Evolutionary conservation across 2,797 vertebrate genomes (phyloP), one percentile per base, ranked within the genome.

Genomic region (Sarcoramphus papa): DNA sequence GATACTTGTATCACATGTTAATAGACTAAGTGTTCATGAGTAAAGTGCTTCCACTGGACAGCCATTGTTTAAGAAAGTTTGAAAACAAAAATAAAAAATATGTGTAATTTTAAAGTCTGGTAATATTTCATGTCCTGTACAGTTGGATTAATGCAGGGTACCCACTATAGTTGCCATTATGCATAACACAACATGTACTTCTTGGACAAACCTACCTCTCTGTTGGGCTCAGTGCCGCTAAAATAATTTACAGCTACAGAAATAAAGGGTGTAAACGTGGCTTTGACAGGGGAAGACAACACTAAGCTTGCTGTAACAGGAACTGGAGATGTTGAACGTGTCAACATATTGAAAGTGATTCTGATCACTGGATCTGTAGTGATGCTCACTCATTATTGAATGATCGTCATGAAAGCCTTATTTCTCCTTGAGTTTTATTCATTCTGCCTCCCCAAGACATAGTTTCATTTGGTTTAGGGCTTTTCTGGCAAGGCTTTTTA

Each of bases 281-380:
- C 41, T 93, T 70, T 94, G 73, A 74, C 73, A 88, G 19, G 96
- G 81, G 85, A 97, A 94, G 50, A 74, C 77, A 95, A 63, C 33
- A 82, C 76, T 86, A 90, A 74, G 78, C 30, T 90, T 82, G 54
- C 69, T 35, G 33, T 47, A 92, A 92, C 22, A 81, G 64, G 45
- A 95, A 95, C 78, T 89, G 75, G 64, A 94, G 54, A 50, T 41
- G 16, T 9, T 72, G 63, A 63, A 60, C 47, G 54, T 68, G 53
- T 41, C 43, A 68, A 57, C 35, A 72, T 68, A 80, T 7, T 40
- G 48, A 74, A 90, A 94, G 51, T 56, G 19, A 94, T 96, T 95
- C 72, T 62, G 40, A 89, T 79, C 72, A 59, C 40, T 88, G 33
- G 23, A 60, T 85, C 37, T 40, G 22, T 73, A 85, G 21, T 47